Percentiles rank a stretch among this genome's conserved stretches.
Conservation (phyloP, 2,888 invertebrate species). For the Eulithis prunata region DNA sequence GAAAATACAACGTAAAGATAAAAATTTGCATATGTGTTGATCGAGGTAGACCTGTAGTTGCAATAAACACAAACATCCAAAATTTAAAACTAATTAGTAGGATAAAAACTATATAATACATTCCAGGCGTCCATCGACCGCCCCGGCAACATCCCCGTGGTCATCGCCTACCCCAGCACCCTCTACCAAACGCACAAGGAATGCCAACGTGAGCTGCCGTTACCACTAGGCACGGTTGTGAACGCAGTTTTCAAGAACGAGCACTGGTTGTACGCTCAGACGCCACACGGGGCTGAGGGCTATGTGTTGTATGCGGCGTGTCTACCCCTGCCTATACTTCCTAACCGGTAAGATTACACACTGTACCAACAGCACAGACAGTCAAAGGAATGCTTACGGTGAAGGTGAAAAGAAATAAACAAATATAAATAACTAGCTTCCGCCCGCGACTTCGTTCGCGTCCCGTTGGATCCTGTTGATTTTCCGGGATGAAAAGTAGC, state of each 20-base stretch:
- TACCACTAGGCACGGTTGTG: constrained; percentile 93
- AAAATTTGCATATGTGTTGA: no score
- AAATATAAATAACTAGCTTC: no score
- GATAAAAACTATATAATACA: no score
- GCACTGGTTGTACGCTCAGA: constrained; percentile 93
- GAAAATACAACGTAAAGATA: no score
- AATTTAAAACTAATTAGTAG: no score
- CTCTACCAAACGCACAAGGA: constrained; percentile 89
- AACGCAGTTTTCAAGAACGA: constrained; percentile 94
- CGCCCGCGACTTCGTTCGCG: no score
- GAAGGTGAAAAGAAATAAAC: no score
- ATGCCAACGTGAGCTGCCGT: constrained; percentile 86
- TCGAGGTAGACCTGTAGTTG: no score
- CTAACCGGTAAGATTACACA: constrained; percentile 66
- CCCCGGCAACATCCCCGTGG: constrained; percentile 94
- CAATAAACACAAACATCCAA: no score
- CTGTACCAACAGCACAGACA: not conserved
- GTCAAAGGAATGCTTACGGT: no score
- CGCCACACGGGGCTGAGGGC: constrained; percentile 93
- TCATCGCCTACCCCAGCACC: constrained; percentile 89
- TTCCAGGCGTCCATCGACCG: constrained; percentile 89
- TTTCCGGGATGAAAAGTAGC: no score
- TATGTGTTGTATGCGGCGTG: constrained; percentile 91
- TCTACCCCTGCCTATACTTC: constrained; percentile 90
- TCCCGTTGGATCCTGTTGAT: no score